Evolutionary conservation across 2,113 vertebrate species (phyloP).

Genomic region (Pao palembangensis): DNA sequence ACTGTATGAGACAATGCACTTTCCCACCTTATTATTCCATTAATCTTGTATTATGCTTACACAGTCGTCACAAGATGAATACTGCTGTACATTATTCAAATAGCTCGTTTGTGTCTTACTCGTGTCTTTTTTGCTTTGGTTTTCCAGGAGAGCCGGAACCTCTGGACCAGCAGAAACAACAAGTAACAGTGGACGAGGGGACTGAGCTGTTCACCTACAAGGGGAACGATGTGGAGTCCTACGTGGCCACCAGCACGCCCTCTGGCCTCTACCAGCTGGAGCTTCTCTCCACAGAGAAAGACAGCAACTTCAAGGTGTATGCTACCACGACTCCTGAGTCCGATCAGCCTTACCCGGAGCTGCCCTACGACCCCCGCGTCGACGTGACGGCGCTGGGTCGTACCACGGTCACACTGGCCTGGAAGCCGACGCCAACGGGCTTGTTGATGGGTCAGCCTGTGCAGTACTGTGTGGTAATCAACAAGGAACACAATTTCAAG

Average conservation of each 20-base stretch:
- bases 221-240: constrained; percentile 95
- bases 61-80: neutral
- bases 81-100: neutral
- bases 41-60: neutral
- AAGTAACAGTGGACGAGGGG: constrained; percentile 80
- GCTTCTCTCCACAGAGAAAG: constrained; percentile 95
- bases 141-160: constrained; percentile 87
- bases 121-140: constrained; percentile 26
- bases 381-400: constrained; percentile 90
- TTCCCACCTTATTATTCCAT: neutral
- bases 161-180: constrained; percentile 91
- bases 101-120: constrained; percentile 15
- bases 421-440: constrained; percentile 93
- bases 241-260: constrained; percentile 84
- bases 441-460: constrained; percentile 86
- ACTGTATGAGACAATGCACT: neutral
- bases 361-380: constrained; percentile 91
- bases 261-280: constrained; percentile 94
- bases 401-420: constrained; percentile 89
- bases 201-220: constrained; percentile 91
- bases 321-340: constrained; percentile 94
- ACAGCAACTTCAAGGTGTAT: constrained; percentile 93
- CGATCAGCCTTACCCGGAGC: constrained; percentile 91
- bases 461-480: constrained; percentile 94
- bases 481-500: constrained; percentile 98